These are phyloP conservation scores for Liolophura sinensis DNA, from an alignment of 1,140 invertebrate species.

Conservation along the genomic window DNA sequence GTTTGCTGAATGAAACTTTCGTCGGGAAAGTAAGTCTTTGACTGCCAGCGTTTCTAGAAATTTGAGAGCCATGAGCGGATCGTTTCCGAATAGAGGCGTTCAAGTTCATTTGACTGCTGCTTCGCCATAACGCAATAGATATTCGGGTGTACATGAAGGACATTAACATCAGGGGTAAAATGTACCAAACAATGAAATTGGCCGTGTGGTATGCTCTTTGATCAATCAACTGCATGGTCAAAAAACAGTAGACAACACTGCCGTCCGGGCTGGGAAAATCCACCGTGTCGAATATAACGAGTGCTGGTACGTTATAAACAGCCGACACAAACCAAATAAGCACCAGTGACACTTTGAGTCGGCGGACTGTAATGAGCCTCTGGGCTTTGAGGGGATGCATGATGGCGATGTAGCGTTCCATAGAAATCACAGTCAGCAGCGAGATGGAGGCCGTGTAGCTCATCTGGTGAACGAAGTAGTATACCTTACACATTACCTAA, in stretches of 20 bases:
- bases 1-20: no score
- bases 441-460: conserved; percentile 48
- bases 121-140: conserved; percentile 62
- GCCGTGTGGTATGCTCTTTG: conserved; percentile 17
- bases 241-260: conserved; percentile 10
- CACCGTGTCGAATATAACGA: conserved; percentile 35
- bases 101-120: conserved; percentile 8
- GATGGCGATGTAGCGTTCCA: conserved; percentile 79
- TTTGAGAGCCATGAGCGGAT: no score
- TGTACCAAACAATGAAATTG: conserved; percentile 66
- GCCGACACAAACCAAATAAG: conserved; percentile 38
- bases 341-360: conserved; percentile 26
- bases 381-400: conserved; percentile 69
- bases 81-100: no score
- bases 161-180: conserved; percentile 78
- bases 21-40: no score
- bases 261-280: conserved; percentile 10
- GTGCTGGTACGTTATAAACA: conserved; percentile 38
- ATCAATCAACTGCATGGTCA: background rate
- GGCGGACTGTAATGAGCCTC: conserved; percentile 29
- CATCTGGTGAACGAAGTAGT: conserved; percentile 50
- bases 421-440: conserved; percentile 64
- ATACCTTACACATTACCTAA: conserved; percentile 54
- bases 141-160: conserved; percentile 84
- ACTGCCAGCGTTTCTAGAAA: no score